These are phyloP conservation scores for Aurelia sp. DNA, from an alignment of 30 jellyfish, hydroid and myxozoan species.

Conservation along the genomic window DNA sequence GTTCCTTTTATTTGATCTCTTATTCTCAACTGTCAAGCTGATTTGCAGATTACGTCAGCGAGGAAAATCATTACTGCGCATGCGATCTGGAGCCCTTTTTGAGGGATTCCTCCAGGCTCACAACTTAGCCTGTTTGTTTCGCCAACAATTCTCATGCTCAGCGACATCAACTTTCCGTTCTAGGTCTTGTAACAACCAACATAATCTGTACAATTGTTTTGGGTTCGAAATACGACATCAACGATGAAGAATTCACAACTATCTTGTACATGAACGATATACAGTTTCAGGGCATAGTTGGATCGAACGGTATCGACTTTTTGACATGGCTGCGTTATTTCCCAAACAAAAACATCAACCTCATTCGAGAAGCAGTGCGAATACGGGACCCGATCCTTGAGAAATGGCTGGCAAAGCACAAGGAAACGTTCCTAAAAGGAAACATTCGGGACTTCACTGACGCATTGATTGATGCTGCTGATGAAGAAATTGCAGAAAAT, in stretches of 20 bases:
- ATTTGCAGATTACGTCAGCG: too few species aligned
- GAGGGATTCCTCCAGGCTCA: too few species aligned
- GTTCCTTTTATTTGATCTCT: too few species aligned
- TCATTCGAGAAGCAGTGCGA: slow-evolving; percentile 21
- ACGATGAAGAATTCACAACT: slow-evolving; percentile 38
- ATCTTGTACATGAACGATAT: not conserved
- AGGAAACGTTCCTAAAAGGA: slow-evolving; percentile 38
- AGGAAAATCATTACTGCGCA: too few species aligned
- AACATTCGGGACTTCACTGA: slow-evolving; percentile 52
- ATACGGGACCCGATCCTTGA: slow-evolving; percentile 55
- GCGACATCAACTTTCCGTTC: not conserved
- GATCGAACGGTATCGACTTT: slow-evolving; percentile 29
- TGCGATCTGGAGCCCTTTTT: too few species aligned
- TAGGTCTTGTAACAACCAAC: slow-evolving; percentile 20
- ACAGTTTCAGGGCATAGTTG: slow-evolving; percentile 16
- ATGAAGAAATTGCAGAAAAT: slow-evolving; percentile 37
- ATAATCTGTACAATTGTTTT: slow-evolving; percentile 2
- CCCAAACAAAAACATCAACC: slow-evolving; percentile 32
- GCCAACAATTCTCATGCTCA: too few species aligned
- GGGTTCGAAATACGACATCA: slow-evolving; percentile 23
- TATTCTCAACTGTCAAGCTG: too few species aligned
- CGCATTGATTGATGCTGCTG: slow-evolving; percentile 40
- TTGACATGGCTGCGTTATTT: slow-evolving; percentile 51
- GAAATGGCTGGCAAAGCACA: slow-evolving; percentile 45
- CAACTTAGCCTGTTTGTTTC: too few species aligned